phyloP scores from a whole-genome alignment of 2,797 vertebrate genomes.

The Hoplostethus mediterraneus region DNA sequence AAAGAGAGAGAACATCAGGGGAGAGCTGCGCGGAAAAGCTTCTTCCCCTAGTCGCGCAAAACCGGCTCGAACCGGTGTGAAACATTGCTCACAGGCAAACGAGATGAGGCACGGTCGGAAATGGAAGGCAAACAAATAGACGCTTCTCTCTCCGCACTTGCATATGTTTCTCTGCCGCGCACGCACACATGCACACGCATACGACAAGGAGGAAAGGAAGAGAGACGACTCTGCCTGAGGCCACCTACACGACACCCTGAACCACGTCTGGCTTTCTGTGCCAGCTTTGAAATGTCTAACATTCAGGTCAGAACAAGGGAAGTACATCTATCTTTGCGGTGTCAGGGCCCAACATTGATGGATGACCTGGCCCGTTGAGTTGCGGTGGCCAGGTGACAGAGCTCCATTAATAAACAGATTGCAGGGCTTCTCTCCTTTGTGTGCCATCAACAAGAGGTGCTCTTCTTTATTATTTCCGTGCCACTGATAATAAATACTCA shows the following conservation, averaged over 20 bases:
- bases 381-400: conserved; percentile 83
- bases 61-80: conserved; percentile 81
- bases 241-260: conserved; percentile 79
- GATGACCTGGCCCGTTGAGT: conserved; percentile 79
- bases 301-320: conserved; percentile 81
- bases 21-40: conserved; percentile 71
- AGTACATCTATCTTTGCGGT: conserved; percentile 80
- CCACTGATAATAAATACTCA: conserved; percentile 90
- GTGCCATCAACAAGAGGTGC: conserved; percentile 83
- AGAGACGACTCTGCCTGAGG: conserved; percentile 61
- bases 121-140: conserved; percentile 82
- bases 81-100: conserved; percentile 83
- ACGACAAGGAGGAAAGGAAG: conserved; percentile 52
- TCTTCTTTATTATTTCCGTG: conserved; percentile 85
- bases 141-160: conserved; percentile 72
- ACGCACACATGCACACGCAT: conserved; percentile 40
- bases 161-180: conserved; percentile 70
- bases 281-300: conserved; percentile 79
- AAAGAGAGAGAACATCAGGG: conserved; percentile 71
- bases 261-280: conserved; percentile 72
- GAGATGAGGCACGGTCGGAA: conserved; percentile 80
- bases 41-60: conserved; percentile 67
- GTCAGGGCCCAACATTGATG: conserved; percentile 77
- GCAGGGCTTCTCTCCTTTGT: conserved; percentile 79
- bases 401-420: conserved; percentile 87